Evolutionary conservation across 2,888 invertebrate species (phyloP), one percentile per base, ranked within the genome.

Genomic region (Dione vanillae): DNA sequence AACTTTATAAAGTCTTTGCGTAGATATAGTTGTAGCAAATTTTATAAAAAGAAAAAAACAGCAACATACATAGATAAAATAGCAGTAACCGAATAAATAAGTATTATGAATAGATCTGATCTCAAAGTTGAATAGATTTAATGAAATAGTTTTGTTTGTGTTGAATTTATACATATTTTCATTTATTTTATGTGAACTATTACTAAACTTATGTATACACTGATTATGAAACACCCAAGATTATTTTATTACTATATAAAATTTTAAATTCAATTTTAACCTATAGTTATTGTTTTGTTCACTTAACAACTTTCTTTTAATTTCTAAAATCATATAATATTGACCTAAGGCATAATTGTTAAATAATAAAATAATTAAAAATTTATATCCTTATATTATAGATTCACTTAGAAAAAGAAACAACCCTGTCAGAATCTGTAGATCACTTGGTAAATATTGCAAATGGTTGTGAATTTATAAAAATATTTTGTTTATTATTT

Each of bases 31-130:
- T n/a, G n/a, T n/a, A n/a, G n/a, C 0, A 10, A 56, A 16, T 16
- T 37, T 16, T 37, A 2, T 10, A 37, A 3, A 37, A 37, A 56
- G n/a, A n/a, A 47, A 40, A 11, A 16, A 37, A 37, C 11, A 40
- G 11, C 6, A 56, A 2, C 56, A 16, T 40, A 37, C 16, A 27
- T 19, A 40, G 14, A 16, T 27, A 7, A 61, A 14, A 61, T 35
- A 43, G 45, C 61, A 61, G 8, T 61, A 66, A 51, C 51, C 41
- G 20, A 20, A 65, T 51, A 51, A 19, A 20, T 66, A 52, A 66
- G 66, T 54, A 56, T 66, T 66, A 19, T 14, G 19, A 58, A 56
- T 66, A 58, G 64, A 52, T 64, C 64, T 64, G 69, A 64, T 54
- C 43, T 20, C 65, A 43, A 49, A 65, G 27, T 61, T 27, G 10